Evolutionary conservation across 2,888 invertebrate genomes (phyloP), one percentile per base, ranked within the genome.

Genomic region (Melikaiella ostensackeni): DNA sequence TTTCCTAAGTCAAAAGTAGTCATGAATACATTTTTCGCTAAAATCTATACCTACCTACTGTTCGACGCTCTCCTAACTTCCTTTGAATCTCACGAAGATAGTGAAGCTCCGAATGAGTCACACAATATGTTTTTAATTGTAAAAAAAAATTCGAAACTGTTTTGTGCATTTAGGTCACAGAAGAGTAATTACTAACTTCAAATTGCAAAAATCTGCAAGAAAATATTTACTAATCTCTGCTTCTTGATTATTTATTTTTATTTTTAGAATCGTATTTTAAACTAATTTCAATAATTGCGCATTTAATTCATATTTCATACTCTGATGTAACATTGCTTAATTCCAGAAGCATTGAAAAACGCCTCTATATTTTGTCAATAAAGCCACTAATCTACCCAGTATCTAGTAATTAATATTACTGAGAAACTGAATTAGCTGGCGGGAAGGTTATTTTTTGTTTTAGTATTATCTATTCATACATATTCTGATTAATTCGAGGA

Each of bases 1-100:
- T 70, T 70, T 70, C 30, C 46, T 64, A n/a, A 27, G 38, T 66
- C 66, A 42, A 66, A 66, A 27, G 61, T 61, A 46, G 42, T 66
- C 27, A 66, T 11, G 38, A 27, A n/a, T 27, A 42, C 19, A 50
- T 70, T 70, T 70, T 50, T 30, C 9, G 16, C 27, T 24, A 11
- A 42, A 66, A 27, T 38, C 13, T 38, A 38, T 38, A 42, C 11
- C 35, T 16, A 24, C 6, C 38, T 46, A 66, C 27, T 30, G 27
- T 50, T 19, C 27, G 46, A 50, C 7, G n/a, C 27, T 50, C 46
- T 50, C n/a, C 50, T 50, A 70, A 50, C 46, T 46, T 70, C 50
- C 50, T 70, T 70, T 70, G 30, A 50, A 70, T 70, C 50, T 46
- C 46, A 50, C n/a, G 6, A 50, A 30, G 30, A 70, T 70, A 30